phyloP scores from a whole-genome alignment of 2,797 vertebrate species.

The Rhinoraja longicauda region DNA sequence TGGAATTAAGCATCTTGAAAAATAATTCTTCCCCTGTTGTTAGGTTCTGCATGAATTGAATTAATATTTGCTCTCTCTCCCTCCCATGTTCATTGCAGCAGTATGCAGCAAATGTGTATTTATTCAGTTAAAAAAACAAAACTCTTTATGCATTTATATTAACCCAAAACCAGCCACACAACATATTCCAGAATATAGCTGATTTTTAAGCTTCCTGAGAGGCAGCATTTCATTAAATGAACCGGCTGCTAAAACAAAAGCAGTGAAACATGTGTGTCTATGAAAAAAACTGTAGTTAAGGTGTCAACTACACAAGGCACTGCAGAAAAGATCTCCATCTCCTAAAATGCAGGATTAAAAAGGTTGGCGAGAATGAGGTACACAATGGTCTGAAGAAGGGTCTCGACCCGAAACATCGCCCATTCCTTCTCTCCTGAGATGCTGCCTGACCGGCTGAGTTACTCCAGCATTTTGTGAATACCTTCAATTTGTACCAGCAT shows the following conservation, averaged over 20 bases:
- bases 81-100: not conserved
- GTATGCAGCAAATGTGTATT: not conserved
- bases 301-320: not conserved
- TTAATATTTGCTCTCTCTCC: not conserved
- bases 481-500: too few species aligned
- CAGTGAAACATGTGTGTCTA: not conserved
- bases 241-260: not conserved
- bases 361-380: not conserved
- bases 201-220: not conserved
- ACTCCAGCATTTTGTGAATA: too few species aligned
- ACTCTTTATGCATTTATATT: not conserved
- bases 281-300: not conserved
- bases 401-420: too few species aligned
- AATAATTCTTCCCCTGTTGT: slow-evolving; percentile 1
- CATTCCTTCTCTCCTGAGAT: too few species aligned
- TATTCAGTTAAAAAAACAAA: not conserved
- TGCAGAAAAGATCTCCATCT: not conserved
- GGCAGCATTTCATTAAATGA: not conserved
- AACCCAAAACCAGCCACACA: not conserved
- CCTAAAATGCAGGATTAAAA: not conserved
- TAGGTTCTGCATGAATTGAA: not conserved
- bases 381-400: too few species aligned
- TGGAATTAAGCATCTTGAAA: not conserved
- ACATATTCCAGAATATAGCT: not conserved
- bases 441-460: too few species aligned